Conservation (phyloP, 2,113 vertebrate genomes). For the Antechinus flavipes region DNA sequence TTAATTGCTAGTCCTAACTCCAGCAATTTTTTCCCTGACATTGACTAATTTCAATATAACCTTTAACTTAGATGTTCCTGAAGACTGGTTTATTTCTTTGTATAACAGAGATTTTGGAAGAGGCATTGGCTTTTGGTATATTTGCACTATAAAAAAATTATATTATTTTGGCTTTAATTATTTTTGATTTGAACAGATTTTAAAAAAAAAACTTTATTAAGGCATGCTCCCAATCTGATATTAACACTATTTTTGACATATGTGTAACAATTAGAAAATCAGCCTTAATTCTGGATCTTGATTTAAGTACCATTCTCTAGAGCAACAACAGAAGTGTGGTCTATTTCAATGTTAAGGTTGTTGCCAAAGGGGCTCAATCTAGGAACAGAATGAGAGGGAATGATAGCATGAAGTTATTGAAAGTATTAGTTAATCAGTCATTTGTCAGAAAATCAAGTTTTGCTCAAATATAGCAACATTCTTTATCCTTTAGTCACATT, state of each 20-base stretch:
- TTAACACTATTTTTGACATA: not conserved
- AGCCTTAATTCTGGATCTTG: not conserved
- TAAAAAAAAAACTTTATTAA: not conserved
- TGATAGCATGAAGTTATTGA: not conserved
- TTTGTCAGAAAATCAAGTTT: not conserved
- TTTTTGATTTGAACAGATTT: not conserved
- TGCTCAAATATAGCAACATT: conserved; percentile 10
- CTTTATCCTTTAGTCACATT: conserved; percentile 59
- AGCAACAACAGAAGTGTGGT: not conserved
- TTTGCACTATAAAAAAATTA: not conserved
- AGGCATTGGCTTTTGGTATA: not conserved
- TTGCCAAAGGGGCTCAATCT: not conserved
- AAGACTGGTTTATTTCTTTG: not conserved
- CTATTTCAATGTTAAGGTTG: not conserved
- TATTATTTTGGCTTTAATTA: not conserved
- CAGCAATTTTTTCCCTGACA: not conserved
- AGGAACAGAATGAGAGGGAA: not conserved
- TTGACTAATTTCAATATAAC: not conserved
- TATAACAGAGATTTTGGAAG: not conserved
- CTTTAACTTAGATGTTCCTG: not conserved
- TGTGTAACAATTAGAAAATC: not conserved
- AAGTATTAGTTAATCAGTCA: not conserved
- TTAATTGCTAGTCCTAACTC: not conserved
- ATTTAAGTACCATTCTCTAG: not conserved
- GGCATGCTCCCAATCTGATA: not conserved